These are phyloP conservation scores for Calephelis perditalis DNA, from an alignment of 2,888 invertebrate genomes.

Conservation along the genomic window DNA sequence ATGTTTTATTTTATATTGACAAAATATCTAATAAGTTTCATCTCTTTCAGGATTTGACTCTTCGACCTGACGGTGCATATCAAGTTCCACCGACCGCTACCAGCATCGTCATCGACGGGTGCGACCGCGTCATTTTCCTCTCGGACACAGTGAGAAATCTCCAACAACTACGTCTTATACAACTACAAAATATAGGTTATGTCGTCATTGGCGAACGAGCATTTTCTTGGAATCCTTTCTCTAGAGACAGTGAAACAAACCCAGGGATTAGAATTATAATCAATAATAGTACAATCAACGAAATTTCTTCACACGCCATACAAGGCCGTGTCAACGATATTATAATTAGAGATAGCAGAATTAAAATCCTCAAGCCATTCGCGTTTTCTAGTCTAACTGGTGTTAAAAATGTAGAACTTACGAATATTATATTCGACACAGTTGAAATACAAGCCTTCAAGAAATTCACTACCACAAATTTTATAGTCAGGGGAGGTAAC, in stretches of 20 bases:
- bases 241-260: conserved; percentile 82
- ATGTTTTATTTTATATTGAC: conserved; percentile 7
- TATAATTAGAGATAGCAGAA: conserved; percentile 78
- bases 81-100: conserved; percentile 71
- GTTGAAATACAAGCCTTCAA: conserved; percentile 87
- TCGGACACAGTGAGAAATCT: conserved; percentile 79
- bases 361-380: conserved; percentile 82
- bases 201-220: conserved; percentile 80
- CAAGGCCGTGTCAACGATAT: conserved; percentile 85
- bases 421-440: conserved; percentile 76
- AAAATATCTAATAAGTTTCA: not conserved
- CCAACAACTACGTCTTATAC: conserved; percentile 79
- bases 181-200: conserved; percentile 79
- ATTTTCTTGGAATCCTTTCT: conserved; percentile 77
- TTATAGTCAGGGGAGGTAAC: conserved; percentile 80
- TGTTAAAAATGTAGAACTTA: conserved; percentile 81
- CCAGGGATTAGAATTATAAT: conserved; percentile 74
- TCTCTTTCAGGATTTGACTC: conserved; percentile 73
- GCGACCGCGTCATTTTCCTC: conserved; percentile 79
- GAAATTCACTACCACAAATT: conserved; percentile 83
- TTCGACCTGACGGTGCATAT: conserved; percentile 77
- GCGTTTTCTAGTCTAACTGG: conserved; percentile 85
- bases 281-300: conserved; percentile 68
- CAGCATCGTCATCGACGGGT: conserved; percentile 82
- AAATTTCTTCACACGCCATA: conserved; percentile 80